Evolutionary conservation across 2,888 invertebrate species (phyloP).

Genomic region (Pollenia griseotomentosa): DNA sequence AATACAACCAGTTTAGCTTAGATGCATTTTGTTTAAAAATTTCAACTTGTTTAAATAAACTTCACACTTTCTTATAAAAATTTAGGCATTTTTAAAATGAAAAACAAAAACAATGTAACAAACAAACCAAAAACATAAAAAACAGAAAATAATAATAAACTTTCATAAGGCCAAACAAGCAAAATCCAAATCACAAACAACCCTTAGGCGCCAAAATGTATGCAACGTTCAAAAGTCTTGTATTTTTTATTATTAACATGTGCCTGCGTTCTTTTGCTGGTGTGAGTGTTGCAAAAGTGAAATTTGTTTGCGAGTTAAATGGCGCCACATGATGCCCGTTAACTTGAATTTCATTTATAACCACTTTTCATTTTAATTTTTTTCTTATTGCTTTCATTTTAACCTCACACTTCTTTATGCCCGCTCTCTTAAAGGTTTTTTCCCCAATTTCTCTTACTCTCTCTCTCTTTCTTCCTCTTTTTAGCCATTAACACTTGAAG

Average conservation of each 20-base stretch:
- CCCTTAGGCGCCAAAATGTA: slow-evolving; percentile 76
- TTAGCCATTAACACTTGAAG: slow-evolving; percentile 50
- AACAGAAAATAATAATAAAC: slow-evolving; percentile 30
- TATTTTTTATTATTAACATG: slow-evolving; percentile 52
- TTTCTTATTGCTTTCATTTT: slow-evolving; percentile 8
- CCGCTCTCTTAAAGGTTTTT: background rate
- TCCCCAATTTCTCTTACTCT: background rate
- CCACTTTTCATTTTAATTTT: slow-evolving; percentile 57
- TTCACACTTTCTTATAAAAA: background rate
- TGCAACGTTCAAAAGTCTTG: slow-evolving; percentile 76
- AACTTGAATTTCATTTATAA: slow-evolving; percentile 77
- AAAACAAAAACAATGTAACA: background rate
- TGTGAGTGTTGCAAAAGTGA: slow-evolving; percentile 65
- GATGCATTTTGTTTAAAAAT: no score
- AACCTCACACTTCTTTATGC: background rate
- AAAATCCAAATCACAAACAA: slow-evolving; percentile 74
- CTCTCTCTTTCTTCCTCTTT: slow-evolving; percentile 26
- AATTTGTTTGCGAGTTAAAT: slow-evolving; percentile 77
- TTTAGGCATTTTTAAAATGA: background rate
- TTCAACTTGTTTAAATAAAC: no score
- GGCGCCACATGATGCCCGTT: slow-evolving; percentile 80
- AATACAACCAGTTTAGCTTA: no score
- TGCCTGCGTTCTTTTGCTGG: background rate
- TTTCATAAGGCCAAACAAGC: slow-evolving; percentile 59
- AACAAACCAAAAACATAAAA: slow-evolving; percentile 4